Percentiles rank a stretch among this genome's conserved stretches.
These are phyloP conservation scores for Pseudochirops corinnae DNA, from an alignment of 2,797 vertebrate species.

Conservation along the genomic window DNA sequence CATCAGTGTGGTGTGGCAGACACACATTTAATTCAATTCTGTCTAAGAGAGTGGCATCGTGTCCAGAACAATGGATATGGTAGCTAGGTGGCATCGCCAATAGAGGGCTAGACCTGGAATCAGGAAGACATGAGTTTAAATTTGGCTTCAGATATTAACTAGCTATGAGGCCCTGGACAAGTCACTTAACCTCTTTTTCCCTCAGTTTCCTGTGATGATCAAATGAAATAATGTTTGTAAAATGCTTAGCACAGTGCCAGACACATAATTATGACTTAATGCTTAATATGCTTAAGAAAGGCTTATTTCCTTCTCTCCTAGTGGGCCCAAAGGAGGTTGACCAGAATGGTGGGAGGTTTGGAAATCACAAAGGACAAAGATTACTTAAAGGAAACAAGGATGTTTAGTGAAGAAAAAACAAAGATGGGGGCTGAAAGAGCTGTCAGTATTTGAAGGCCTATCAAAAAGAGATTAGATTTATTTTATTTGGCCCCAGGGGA, in stretches of 20 bases:
- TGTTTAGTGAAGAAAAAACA: neutral
- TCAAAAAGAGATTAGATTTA: neutral
- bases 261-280: neutral
- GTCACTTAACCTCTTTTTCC: neutral
- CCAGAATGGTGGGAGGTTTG: neutral
- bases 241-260: neutral
- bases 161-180: neutral
- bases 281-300: neutral
- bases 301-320: neutral
- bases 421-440: neutral
- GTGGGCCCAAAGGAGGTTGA: neutral
- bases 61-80: neutral
- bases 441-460: neutral
- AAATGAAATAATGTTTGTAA: neutral
- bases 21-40: neutral
- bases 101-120: neutral
- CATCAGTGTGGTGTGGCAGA: neutral
- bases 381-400: neutral
- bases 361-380: neutral
- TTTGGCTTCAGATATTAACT: neutral
- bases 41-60: neutral
- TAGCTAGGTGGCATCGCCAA: neutral
- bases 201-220: neutral
- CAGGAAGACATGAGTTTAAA: neutral
- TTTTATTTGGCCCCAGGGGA: neutral